A percentile compares a stretch with the other conserved stretches of the same genome.
Conservation (phyloP, 2,113 vertebrate genomes). For the Chrysochloris asiatica region DNA sequence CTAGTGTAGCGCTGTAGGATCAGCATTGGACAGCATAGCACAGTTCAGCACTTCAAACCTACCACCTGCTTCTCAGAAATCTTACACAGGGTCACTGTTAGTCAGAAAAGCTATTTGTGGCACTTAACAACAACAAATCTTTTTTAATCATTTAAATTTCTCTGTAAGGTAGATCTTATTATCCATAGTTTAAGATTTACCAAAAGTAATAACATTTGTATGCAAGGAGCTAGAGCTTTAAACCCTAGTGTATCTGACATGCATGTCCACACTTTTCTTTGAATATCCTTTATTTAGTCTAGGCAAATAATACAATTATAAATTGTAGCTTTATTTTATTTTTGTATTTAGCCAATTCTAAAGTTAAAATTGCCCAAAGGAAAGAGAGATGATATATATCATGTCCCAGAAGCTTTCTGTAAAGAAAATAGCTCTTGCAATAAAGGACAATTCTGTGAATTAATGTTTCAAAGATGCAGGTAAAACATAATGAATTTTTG, state of each 20-base stretch:
- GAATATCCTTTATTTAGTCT: neutral
- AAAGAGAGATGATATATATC: neutral
- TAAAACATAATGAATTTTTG: slow-evolving; percentile 34
- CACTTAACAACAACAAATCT: too few relatives aligned
- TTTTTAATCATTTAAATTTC: neutral
- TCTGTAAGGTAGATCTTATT: slow-evolving; percentile 1
- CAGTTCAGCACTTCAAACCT: too few relatives aligned
- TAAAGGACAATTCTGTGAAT: slow-evolving; percentile 32
- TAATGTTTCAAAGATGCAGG: slow-evolving; percentile 48
- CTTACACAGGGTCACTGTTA: too few relatives aligned
- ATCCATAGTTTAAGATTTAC: neutral
- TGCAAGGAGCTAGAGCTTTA: neutral
- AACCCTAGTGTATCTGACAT: neutral
- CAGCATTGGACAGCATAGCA: too few relatives aligned
- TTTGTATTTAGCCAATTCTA: slow-evolving; percentile 45
- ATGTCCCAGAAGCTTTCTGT: neutral
- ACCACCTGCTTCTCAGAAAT: too few relatives aligned
- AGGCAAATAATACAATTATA: neutral
- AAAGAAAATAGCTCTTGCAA: slow-evolving; percentile 34
- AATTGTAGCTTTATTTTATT: slow-evolving; percentile 38
- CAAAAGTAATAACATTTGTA: neutral
- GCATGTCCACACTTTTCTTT: neutral
- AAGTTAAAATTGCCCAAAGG: slow-evolving; percentile 57
- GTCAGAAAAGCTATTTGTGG: too few relatives aligned
- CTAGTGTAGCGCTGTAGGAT: too few relatives aligned